Base-by-base conservation (phyloP, 1,140 invertebrate species). In the Phthorimaea operculella region DNA sequence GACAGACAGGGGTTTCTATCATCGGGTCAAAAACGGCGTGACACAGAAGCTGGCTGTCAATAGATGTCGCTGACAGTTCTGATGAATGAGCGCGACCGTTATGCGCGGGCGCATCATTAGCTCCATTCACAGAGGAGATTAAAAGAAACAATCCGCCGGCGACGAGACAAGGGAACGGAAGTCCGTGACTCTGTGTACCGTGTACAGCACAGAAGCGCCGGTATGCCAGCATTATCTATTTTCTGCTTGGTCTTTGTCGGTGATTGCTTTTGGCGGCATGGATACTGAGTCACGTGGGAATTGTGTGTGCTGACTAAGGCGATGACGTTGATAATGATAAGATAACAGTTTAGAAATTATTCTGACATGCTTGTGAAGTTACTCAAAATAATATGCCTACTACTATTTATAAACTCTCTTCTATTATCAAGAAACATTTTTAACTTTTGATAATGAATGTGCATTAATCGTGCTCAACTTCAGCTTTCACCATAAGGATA, bases 51-150 rank as follows among this genome's bases (percentile, higher is more conserved):
- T 63, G 66, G 63, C 74, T 79, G 77, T 78, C 81, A 82, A 84
- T 83, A 83, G 79, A 80, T 82, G 81, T 76, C 79, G 74, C 69
- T 79, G 81, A 81, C 78, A 80, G 71, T 70, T 71, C 70, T 81
- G 81, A 81, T 82, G 77, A 79, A 84, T 84, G 79, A 80, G 69
- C 66, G 59, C 69, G 59, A 74, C 76, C 76, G 77, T 80, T 83
- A 80, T 74, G 69, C 73, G 70, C 69, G 54, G 42, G 75, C 70
- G 78, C 56, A 58, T 73, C 77, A 80, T 77, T 80, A 80, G 72
- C 72, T 76, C 59, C 74, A 77, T 81, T 79, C 76, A 77, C 58
- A 63, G 59, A 54, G 58, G 55, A 76, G 70, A 79, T 77, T 75
- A 80, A 83, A 78, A 77, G 75, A 80, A 79, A 78, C 73, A 79